phyloP scores from a whole-genome alignment of 2,797 vertebrate species.

The Hephaestus fuliginosus region DNA sequence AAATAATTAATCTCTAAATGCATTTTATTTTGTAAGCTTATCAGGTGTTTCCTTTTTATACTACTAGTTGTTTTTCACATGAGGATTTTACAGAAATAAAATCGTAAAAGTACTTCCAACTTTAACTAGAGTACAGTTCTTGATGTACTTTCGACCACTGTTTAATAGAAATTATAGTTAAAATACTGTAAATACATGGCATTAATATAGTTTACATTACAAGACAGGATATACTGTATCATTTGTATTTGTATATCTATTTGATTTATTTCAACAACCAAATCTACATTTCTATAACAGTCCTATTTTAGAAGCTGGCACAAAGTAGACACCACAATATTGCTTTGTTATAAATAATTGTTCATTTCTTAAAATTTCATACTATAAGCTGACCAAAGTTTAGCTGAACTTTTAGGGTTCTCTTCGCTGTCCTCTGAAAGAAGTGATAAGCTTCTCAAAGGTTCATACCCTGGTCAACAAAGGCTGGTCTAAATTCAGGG shows the following conservation, averaged over 20 bases:
- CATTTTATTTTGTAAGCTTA: too few relatives aligned
- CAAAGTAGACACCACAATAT: background rate
- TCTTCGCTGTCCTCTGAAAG: background rate
- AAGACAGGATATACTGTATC: background rate
- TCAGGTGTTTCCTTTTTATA: too few relatives aligned
- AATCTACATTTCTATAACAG: background rate
- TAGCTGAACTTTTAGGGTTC: too few relatives aligned
- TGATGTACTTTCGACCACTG: too few relatives aligned
- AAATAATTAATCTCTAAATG: too few relatives aligned
- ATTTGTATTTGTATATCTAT: background rate
- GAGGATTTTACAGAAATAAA: too few relatives aligned
- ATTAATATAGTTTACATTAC: background rate
- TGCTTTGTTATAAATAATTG: background rate
- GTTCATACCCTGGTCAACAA: constrained; percentile 29
- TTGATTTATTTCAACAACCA: background rate
- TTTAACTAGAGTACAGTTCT: too few relatives aligned
- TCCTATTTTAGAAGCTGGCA: background rate
- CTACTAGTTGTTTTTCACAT: too few relatives aligned
- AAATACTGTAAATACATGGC: background rate
- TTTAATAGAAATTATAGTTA: too few relatives aligned
- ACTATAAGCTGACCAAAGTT: background rate
- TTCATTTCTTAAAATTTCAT: background rate
- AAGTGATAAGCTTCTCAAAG: constrained; percentile 5
- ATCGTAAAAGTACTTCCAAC: too few relatives aligned
- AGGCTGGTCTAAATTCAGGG: constrained; percentile 13